Percentiles rank a stretch among this genome's conserved stretches.
phyloP scores from a whole-genome alignment of 2,888 invertebrate species.

The Dimorphilus gyrociliatus region DNA sequence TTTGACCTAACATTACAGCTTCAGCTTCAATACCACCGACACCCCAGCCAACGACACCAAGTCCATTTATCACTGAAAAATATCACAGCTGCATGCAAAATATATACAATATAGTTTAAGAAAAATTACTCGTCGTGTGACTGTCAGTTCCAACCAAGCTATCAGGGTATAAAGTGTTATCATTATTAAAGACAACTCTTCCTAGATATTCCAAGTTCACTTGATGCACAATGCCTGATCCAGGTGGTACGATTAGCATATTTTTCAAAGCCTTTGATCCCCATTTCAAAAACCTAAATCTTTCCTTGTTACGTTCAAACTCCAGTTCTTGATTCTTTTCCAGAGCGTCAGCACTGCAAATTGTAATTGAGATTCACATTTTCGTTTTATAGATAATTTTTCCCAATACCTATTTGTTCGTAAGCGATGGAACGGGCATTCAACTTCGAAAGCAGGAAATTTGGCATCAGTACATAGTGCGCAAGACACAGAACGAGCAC shows the following conservation, averaged over 20 bases:
- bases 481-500: too few species aligned
- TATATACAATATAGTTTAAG: too few species aligned
- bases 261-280: conserved; percentile 86
- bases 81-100: too few species aligned
- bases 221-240: conserved; percentile 95
- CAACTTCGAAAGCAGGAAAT: too few species aligned
- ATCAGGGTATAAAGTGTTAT: conserved; percentile 59
- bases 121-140: conserved; percentile 94
- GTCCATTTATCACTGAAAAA: conserved; percentile 96
- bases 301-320: conserved; percentile 81
- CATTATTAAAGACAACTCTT: conserved; percentile 60
- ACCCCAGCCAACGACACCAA: conserved; percentile 92
- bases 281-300: conserved; percentile 96
- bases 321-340: conserved; percentile 83
- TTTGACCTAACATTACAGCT: conserved; percentile 94
- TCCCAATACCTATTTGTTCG: too few species aligned
- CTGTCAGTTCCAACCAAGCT: conserved; percentile 93
- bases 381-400: too few species aligned
- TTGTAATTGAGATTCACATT: too few species aligned
- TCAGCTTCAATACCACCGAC: conserved; percentile 81
- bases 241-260: conserved; percentile 92
- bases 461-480: too few species aligned
- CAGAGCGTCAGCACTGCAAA: conserved; percentile 61
- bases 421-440: too few species aligned
- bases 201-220: conserved; percentile 89